Evolutionary conservation across 2,888 invertebrate species (phyloP), one percentile per base, ranked within the genome.

Genomic region (Microchrysa polita): DNA sequence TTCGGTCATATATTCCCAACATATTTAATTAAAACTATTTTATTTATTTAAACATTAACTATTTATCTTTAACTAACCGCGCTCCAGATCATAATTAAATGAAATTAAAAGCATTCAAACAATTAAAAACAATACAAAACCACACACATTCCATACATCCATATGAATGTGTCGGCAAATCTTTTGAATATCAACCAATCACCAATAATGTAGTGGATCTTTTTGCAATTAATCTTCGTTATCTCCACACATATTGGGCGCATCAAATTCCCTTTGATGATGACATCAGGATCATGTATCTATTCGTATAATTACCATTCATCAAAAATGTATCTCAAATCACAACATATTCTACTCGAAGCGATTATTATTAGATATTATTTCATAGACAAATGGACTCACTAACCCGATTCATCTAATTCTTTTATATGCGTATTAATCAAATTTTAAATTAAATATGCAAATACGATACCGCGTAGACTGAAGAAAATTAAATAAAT

Each of bases 401-500:
- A 65, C 22, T 48, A 20, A 65, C 14, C 65, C 22, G 65, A 65
- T 22, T 48, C 57, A 69, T 20, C 69, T 69, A 69, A 69, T 69
- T 69, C 69, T 14, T 69, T 69, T 69, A 69, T 69, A 69, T 67
- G 67, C 67, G 52, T 57, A 69, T 69, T 69, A 69, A 69, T 69
- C 69, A 72, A 75, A 75, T 65, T 48, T 59, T 69, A 73, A 75
- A 75, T 75, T 75, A 75, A 75, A 75, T 75, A 75, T 75, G 73
- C 71, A 75, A 75, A 75, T 75, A 75, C n/a, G 75, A 75, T n/a
- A 52, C 73, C 72, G 42, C 61, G n/a, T n/a, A 44, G 71, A 73
- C 65, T 57, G 55, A 71, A n/a, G 69, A 57, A 75, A 75, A 75
- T 75, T 73, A 75, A 75, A 75, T 75, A 73, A 75, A 75, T 75